phyloP scores from a whole-genome alignment of 2,888 invertebrate genomes.

The Hemaris fuciformis region DNA sequence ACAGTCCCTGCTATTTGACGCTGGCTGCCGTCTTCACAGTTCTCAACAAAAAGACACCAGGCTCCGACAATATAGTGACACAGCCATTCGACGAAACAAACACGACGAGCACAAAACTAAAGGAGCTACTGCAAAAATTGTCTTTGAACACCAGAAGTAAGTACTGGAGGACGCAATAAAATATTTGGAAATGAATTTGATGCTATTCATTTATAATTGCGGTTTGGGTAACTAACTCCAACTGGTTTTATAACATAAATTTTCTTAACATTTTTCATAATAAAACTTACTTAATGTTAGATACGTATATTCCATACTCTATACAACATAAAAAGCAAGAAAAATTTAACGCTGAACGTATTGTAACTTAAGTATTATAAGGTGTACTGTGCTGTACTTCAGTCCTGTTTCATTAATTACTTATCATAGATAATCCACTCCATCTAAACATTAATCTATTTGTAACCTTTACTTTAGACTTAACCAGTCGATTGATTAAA shows the following conservation, averaged over 20 bases:
- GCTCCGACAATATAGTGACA: conserved; percentile 76
- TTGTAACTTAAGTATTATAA: too few species aligned
- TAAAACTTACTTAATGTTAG: too few species aligned
- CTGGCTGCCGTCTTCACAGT: conserved; percentile 84
- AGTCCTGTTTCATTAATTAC: too few species aligned
- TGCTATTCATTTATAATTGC: background rate
- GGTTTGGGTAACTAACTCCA: too few species aligned
- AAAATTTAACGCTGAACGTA: too few species aligned
- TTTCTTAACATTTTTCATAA: too few species aligned
- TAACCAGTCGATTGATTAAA: background rate
- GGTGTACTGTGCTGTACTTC: too few species aligned
- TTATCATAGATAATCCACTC: too few species aligned
- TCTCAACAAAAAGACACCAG: conserved; percentile 63
- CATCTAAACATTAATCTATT: background rate
- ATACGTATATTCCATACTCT: too few species aligned
- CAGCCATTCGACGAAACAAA: conserved; percentile 84
- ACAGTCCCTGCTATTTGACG: conserved; percentile 90
- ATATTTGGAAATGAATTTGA: conserved; percentile 11
- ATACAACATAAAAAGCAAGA: too few species aligned
- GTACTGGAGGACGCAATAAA: conserved; percentile 52
- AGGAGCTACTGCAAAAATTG: conserved; percentile 81
- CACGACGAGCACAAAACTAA: conserved; percentile 77
- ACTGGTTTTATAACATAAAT: too few species aligned
- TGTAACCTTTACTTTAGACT: background rate
- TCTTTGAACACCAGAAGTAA: conserved; percentile 86